Conservation (phyloP, 2,888 invertebrate species). For the Yponomeuta plumbellus region DNA sequence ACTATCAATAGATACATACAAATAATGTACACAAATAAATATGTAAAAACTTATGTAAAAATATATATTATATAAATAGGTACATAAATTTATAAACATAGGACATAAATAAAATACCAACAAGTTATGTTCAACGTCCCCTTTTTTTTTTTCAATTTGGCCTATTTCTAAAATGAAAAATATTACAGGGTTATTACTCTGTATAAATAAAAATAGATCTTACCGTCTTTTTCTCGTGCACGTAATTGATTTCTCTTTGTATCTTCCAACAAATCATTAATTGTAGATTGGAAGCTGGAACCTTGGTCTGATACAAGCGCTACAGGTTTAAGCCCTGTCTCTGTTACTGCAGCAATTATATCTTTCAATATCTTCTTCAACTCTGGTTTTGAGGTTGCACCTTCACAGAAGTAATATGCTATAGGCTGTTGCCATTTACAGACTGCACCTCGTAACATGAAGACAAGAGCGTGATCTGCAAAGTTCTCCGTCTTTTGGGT, state of each 20-base stretch:
- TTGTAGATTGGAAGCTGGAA: conserved; percentile 21
- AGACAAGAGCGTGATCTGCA: conserved; percentile 18
- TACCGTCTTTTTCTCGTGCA: not conserved
- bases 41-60: no score
- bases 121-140: no score
- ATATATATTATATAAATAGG: no score
- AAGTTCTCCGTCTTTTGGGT: not conserved
- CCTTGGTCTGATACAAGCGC: conserved; percentile 8
- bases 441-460: conserved; percentile 17
- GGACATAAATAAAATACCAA: no score
- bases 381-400: conserved; percentile 15
- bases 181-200: not conserved
- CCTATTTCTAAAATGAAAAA: no score
- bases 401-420: conserved; percentile 17
- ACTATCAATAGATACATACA: no score
- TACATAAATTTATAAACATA: no score
- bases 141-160: no score
- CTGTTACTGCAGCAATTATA: conserved; percentile 4
- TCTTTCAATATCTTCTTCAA: conserved; percentile 8
- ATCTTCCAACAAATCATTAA: conserved; percentile 16
- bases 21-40: no score
- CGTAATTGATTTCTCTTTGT: conserved; percentile 3
- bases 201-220: not conserved
- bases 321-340: not conserved
- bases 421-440: conserved; percentile 18